Base-by-base conservation (phyloP, 2,797 vertebrate genomes). In the Malurus splendens region DNA sequence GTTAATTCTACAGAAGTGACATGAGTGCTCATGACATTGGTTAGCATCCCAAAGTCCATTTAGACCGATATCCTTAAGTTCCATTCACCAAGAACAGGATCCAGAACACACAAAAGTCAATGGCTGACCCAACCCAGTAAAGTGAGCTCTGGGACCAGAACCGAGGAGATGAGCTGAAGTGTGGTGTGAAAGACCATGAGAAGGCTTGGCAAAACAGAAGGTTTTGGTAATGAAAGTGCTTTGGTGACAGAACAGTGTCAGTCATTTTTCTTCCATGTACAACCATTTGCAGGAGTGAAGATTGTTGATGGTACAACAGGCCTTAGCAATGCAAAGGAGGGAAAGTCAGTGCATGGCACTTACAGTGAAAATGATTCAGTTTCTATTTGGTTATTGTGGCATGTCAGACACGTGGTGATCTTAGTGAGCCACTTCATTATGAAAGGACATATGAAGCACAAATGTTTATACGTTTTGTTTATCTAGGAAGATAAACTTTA, bases 1-100 rank as follows among this genome's bases (percentile, higher is more conserved):
- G 47, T 33, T 86, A 90, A 57, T 72, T 86, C 50, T 22, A n/a
- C 47, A 82, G 41, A 83, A 38, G 10, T 47, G 41, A 45, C 14
- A 14, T 19, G 70, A 79, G 13, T 39, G 27, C 7, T 81, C 17
- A 8, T 25, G 45, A 16, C 23, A 77, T 36, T 1, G 2, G 11
- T 77, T 77, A 27, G 36, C 33, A 57, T 6, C 9, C 20, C 30
- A 22, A 0, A 1, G 30, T 39, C 25, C 25, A 7, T 41, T 87
- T 70, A 67, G 28, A 62, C 33, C 39, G 42, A 18, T 0, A 0
- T 52, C 52, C 57, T 32, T 16, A 68, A 68, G 7, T 25, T 77
- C 14, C 14, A 1, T 59, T 76, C 50, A 62, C 41, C 17, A 32
- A 45, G 12, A 56, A 6, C 3, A 6, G 3, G 24, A 60, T 52